Percentiles rank a stretch among this genome's conserved stretches.
Conservation (phyloP, 1,140 invertebrate genomes). For the Adelges cooleyi region DNA sequence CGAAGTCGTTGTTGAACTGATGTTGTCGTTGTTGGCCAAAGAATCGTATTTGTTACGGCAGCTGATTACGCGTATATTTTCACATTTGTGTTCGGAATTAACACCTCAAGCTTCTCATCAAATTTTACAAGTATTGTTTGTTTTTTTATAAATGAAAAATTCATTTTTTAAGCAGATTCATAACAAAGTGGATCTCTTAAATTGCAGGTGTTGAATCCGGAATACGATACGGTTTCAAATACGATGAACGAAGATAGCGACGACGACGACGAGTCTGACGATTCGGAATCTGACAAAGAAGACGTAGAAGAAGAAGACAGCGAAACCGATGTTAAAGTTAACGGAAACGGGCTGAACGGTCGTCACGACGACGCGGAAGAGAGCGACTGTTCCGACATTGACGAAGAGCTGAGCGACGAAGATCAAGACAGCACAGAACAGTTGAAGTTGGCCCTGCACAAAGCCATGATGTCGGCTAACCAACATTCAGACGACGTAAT, state of each 20-base stretch:
- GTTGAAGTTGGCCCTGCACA: conserved; percentile 29
- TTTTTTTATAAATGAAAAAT: conserved; percentile 7
- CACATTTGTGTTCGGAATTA: conserved; percentile 55
- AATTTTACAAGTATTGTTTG: conserved; percentile 50
- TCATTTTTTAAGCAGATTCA: neutral
- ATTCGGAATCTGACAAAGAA: conserved; percentile 37
- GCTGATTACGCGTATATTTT: conserved; percentile 44
- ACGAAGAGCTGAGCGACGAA: conserved; percentile 46
- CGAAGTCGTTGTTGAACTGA: conserved; percentile 21
- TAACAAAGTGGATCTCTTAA: neutral
- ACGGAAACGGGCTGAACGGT: conserved; percentile 39
- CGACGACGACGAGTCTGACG: conserved; percentile 36
- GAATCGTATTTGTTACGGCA: conserved; percentile 28
- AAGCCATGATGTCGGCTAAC: conserved; percentile 18
- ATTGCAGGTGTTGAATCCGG: conserved; percentile 40
- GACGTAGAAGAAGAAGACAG: conserved; percentile 39
- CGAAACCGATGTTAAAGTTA: conserved; percentile 32
- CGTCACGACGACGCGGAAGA: conserved; percentile 44
- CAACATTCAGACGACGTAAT: conserved; percentile 10
- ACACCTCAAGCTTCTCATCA: conserved; percentile 54
- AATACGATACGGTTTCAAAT: conserved; percentile 52
- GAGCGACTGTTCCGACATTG: conserved; percentile 39
- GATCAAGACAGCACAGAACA: conserved; percentile 30
- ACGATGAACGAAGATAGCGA: conserved; percentile 40
- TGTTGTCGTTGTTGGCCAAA: conserved; percentile 27